Evolutionary conservation across 1,140 invertebrate species (phyloP).

Genomic region (Atopsyche davidsoni): DNA sequence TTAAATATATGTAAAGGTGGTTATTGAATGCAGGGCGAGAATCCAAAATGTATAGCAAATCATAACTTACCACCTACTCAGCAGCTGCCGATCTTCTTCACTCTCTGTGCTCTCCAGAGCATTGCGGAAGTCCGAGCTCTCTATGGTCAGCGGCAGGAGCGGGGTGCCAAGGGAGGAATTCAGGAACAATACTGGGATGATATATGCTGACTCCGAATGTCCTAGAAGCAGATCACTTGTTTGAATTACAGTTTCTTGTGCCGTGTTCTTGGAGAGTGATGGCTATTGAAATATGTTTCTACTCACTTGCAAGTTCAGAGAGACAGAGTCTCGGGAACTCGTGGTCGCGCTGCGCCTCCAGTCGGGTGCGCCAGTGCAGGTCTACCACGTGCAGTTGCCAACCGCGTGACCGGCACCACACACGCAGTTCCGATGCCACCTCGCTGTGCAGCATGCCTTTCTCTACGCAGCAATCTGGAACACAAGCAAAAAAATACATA

Average conservation of each 20-base stretch:
- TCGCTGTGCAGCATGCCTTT: constrained; percentile 58
- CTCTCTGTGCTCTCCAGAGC: constrained; percentile 59
- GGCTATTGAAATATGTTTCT: not conserved
- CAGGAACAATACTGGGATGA: constrained; percentile 68
- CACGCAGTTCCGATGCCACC: constrained; percentile 56
- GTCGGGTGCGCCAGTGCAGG: constrained; percentile 61
- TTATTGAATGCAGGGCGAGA: not conserved
- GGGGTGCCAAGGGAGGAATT: constrained; percentile 68
- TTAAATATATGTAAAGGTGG: not conserved
- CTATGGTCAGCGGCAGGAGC: constrained; percentile 68
- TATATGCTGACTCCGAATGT: constrained; percentile 62
- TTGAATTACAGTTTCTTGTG: not conserved
- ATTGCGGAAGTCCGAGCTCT: constrained; percentile 69
- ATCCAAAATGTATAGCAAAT: not conserved
- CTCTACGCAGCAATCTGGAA: constrained; percentile 58
- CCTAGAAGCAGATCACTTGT: constrained; percentile 40
- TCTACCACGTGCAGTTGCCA: constrained; percentile 66
- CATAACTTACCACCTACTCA: constrained; percentile 63
- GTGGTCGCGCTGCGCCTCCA: constrained; percentile 62
- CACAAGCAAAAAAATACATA: too few relatives aligned
- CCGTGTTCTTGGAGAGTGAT: not conserved
- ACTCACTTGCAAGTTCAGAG: constrained; percentile 62
- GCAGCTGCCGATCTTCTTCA: constrained; percentile 49
- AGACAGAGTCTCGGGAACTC: constrained; percentile 69
- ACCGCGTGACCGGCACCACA: constrained; percentile 53